Conservation (phyloP, 2,888 invertebrate genomes). For the Anagyrus pseudococci region DNA sequence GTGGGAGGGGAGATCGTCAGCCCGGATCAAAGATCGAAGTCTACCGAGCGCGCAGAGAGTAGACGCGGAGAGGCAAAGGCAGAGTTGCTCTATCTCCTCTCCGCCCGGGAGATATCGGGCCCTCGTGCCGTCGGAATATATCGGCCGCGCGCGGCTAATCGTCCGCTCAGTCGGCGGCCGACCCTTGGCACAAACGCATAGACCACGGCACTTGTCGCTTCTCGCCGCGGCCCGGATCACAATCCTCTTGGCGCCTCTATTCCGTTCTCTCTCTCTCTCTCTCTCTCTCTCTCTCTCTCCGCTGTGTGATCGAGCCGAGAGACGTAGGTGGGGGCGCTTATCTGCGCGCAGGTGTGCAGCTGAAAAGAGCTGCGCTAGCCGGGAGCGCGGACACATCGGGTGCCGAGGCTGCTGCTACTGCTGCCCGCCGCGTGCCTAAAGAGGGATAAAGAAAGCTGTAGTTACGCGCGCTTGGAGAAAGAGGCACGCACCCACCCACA, state of each 20-base stretch:
- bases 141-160: conserved; percentile 11
- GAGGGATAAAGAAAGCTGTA: no score
- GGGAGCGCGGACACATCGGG: neutral
- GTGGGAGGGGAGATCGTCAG: no score
- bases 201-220: no score
- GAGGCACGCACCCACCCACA: no score
- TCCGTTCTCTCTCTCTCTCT: neutral
- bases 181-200: neutral
- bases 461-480: no score
- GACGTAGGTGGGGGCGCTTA: neutral
- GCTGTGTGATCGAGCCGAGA: no score
- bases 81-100: neutral
- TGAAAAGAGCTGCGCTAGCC: neutral
- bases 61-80: neutral
- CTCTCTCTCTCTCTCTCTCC: neutral
- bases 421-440: no score
- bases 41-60: conserved; percentile 3
- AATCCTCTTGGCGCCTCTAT: neutral
- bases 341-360: neutral
- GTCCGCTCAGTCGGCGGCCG: conserved; percentile 22
- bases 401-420: neutral
- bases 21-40: conserved; percentile 36
- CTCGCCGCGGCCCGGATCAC: no score
- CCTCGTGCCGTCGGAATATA: no score
- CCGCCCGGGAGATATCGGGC: conserved; percentile 3